These are phyloP conservation scores for Thymelicus lineola DNA, from an alignment of 2,888 invertebrate species.

Conservation along the genomic window DNA sequence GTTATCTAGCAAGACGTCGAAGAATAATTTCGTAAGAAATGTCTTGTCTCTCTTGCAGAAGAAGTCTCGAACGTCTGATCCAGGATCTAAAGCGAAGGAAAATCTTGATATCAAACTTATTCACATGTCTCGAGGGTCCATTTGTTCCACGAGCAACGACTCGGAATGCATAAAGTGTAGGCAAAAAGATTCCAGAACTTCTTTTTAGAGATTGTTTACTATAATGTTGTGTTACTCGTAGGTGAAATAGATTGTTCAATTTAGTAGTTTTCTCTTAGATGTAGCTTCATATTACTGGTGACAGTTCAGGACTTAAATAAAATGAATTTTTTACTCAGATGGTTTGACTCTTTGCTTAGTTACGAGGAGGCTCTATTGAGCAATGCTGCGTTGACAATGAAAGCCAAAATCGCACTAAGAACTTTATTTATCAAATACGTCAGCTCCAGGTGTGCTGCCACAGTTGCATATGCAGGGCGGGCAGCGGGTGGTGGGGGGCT, in stretches of 20 bases:
- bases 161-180: conserved; percentile 53
- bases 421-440: conserved; percentile 16
- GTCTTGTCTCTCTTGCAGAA: conserved; percentile 59
- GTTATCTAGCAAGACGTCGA: conserved; percentile 66
- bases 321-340: no score
- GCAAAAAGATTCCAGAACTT: conserved; percentile 63
- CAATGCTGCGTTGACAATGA: neutral
- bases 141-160: conserved; percentile 62
- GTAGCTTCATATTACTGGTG: no score
- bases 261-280: neutral
- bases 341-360: no score
- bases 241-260: conserved; percentile 43
- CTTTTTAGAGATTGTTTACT: conserved; percentile 55
- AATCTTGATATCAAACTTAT: conserved; percentile 62
- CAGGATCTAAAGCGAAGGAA: conserved; percentile 54
- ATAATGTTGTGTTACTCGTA: conserved; percentile 41
- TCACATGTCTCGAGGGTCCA: conserved; percentile 66
- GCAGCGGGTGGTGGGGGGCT: conserved; percentile 52
- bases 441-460: neutral
- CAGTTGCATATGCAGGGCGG: conserved; percentile 56
- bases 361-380: no score
- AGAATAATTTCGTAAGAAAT: conserved; percentile 64
- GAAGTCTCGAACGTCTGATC: conserved; percentile 64
- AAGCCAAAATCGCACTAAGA: neutral
- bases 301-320: no score